Base-by-base conservation (phyloP, 2,113 vertebrate species). In the Ptilonorhynchus violaceus region DNA sequence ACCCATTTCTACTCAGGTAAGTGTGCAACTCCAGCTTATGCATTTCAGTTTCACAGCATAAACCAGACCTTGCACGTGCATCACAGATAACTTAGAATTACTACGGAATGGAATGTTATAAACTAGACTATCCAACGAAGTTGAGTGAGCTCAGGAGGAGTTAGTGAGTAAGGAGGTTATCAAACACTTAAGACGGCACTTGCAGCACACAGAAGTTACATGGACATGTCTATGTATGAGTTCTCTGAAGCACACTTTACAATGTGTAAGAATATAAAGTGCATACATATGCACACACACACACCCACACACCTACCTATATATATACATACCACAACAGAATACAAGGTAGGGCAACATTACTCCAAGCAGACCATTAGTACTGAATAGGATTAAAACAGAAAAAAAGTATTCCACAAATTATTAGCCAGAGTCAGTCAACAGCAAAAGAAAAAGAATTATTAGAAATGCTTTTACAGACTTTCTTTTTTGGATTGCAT, bases 161-260 rank as follows among this genome's bases (percentile, higher is more conserved):
- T 27, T 31, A 59, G 27, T 15, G 25, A 90, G 10, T 15, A 81
- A 56, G 20, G 15, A 53, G 19, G 16, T 52, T 35, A 85, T 42
- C 9, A 81, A 68, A 39, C 35, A 62, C 4, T 64, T 72, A 58
- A 50, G 28, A 64, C 13, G 11, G 44, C n/a, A 62, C 17, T 39
- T 78, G 12, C 19, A 94, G 55, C 22, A 46, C n/a, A 53, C 3
- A 56, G 11, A 56, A 66, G 24, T 58, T 53, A 35, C 17, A 44
- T 0, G 1, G 16, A 47, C 14, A 16, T 19, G 17, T n/a, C 44
- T 80, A 15, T 6, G 41, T 10, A 3, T 1, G 13, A 56, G 14
- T 58, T 42, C 37, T 67, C 37, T 2, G 2, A 85, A 82, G 24
- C 6, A 70, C 18, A 18, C 52, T 62, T 83, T 47, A 82, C 7